Percentiles rank a stretch among this genome's conserved stretches.
These are phyloP conservation scores for Agrilus planipennis DNA, from an alignment of 1,140 invertebrate species.

Conservation along the genomic window DNA sequence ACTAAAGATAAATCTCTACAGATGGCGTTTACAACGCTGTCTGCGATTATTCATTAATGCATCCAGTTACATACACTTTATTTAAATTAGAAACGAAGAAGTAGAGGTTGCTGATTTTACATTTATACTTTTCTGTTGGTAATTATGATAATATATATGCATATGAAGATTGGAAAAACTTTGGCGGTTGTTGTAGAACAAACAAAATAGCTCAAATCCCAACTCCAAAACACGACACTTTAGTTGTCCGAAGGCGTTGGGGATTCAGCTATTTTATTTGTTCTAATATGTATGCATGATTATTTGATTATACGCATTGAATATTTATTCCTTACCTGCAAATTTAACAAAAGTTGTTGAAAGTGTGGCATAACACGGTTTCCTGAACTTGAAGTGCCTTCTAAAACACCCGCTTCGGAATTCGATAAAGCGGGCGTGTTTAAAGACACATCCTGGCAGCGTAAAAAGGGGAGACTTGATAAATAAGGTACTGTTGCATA, in stretches of 20 bases:
- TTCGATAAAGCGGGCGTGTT: constrained; percentile 27
- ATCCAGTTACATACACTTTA: too few relatives aligned
- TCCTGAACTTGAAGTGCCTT: constrained; percentile 43
- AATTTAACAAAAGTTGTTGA: constrained; percentile 51
- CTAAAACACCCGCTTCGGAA: constrained; percentile 22
- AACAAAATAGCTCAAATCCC: neutral
- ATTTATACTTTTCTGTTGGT: too few relatives aligned
- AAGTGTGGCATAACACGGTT: constrained; percentile 54
- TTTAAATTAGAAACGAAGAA: too few relatives aligned
- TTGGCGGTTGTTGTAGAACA: neutral
- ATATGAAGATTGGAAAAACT: neutral
- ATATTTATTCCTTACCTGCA: constrained; percentile 73
- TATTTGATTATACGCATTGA: too few relatives aligned
- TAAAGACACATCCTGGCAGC: constrained; percentile 25
- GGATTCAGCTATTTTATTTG: neutral
- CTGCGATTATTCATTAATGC: too few relatives aligned
- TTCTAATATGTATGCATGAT: too few relatives aligned
- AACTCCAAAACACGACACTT: neutral
- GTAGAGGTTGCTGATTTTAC: too few relatives aligned
- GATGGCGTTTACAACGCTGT: too few relatives aligned
- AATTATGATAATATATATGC: neutral
- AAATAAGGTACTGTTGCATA: too few relatives aligned
- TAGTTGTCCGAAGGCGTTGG: neutral
- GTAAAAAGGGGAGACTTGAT: constrained; percentile 11
- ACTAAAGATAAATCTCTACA: too few relatives aligned